These are phyloP conservation scores for Tiliacea citrago DNA, from an alignment of 2,888 invertebrate species.

Conservation along the genomic window DNA sequence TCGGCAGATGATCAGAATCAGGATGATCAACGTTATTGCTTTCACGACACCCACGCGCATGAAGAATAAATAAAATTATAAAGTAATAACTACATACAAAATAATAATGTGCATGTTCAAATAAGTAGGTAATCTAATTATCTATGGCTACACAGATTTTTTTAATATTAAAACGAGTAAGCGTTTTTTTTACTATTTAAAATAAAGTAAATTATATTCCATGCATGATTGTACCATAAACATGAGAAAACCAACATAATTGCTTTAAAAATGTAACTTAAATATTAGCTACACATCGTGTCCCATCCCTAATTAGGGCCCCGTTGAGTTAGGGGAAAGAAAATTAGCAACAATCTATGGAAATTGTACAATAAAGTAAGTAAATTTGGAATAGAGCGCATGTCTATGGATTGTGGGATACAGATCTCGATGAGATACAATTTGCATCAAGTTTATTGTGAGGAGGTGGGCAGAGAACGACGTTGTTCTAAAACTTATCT, in stretches of 20 bases:
- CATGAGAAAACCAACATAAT: neutral
- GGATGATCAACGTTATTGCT: too few species aligned
- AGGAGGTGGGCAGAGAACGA: constrained; percentile 10
- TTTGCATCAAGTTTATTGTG: constrained; percentile 44
- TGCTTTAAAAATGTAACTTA: neutral
- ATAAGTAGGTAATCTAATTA: neutral
- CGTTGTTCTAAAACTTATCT: constrained; percentile 23
- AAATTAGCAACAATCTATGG: constrained; percentile 67
- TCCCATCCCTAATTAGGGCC: constrained; percentile 53
- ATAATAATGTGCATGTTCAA: neutral
- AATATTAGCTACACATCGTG: neutral
- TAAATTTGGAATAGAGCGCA: constrained; percentile 54
- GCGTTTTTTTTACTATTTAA: neutral
- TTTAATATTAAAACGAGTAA: neutral
- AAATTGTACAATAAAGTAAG: constrained; percentile 65
- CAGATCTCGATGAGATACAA: constrained; percentile 54
- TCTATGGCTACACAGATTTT: neutral
- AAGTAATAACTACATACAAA: neutral
- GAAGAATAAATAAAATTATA: neutral
- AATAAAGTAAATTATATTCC: neutral
- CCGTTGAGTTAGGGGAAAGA: constrained; percentile 50
- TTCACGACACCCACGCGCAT: too few species aligned
- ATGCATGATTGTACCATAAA: neutral
- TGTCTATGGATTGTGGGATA: constrained; percentile 48
- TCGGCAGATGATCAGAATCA: too few species aligned